These are phyloP conservation scores for Liolophura sinensis DNA, from an alignment of 1,140 invertebrate species.

Conservation along the genomic window DNA sequence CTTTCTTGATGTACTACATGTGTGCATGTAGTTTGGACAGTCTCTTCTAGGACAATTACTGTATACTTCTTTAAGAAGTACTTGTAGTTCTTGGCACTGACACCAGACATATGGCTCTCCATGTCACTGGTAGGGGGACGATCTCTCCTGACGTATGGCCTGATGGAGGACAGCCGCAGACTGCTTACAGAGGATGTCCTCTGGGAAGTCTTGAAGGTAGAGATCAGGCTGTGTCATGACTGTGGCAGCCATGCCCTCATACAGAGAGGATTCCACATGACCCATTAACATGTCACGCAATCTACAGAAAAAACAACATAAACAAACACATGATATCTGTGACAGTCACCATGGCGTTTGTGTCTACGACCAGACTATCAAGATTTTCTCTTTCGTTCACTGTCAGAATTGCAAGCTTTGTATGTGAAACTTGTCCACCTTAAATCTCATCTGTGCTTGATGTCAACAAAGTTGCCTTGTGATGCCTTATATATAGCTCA, in stretches of 20 bases:
- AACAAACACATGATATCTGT: background rate
- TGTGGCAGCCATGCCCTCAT: background rate
- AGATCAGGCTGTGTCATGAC: background rate
- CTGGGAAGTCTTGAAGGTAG: background rate
- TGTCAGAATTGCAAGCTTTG: too few relatives aligned
- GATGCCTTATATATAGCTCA: too few relatives aligned
- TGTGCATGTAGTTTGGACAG: too few relatives aligned
- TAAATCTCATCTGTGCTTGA: too few relatives aligned
- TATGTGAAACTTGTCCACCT: too few relatives aligned
- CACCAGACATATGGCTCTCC: too few relatives aligned
- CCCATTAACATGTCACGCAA: conserved; percentile 6
- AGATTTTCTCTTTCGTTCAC: too few relatives aligned
- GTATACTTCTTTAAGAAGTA: background rate
- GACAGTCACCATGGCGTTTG: background rate
- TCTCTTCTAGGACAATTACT: too few relatives aligned
- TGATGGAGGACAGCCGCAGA: background rate
- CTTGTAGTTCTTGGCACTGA: background rate
- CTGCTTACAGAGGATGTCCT: background rate
- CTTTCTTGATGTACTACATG: too few relatives aligned
- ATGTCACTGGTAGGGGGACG: too few relatives aligned
- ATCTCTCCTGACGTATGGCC: too few relatives aligned
- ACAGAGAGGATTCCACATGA: conserved; percentile 2
- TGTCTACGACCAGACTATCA: background rate
- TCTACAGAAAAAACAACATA: background rate
- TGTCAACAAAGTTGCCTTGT: too few relatives aligned